Evolutionary conservation across 1,140 invertebrate genomes (phyloP), one percentile per base, ranked within the genome.

Genomic region (Eubasilissa regina): DNA sequence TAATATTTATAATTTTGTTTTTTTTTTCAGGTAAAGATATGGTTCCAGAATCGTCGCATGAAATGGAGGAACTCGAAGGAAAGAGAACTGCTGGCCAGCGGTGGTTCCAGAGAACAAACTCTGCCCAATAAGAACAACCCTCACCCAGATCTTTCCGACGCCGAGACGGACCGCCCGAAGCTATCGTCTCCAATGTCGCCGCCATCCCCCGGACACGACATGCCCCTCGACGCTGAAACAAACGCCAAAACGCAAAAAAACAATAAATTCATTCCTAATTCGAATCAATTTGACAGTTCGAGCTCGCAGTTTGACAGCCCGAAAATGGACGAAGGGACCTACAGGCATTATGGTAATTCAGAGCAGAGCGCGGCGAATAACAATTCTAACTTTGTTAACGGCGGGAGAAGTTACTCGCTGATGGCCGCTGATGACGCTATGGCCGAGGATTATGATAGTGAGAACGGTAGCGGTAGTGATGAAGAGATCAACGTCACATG

Each of bases 51-150:
- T 86, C 92, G 97, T 0, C 92, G 97, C 66, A 98, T 98, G 96
- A 98, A 98, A 87, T 98, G 97, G 97, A 91, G 98, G 9, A 99
- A 99, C 87, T 98, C 96, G 9, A 99, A 99, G 88, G 98, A 99
- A 86, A 90, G 97, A 15, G 97, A 99, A 88, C 90, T 99, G 0
- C 88, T 99, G 58, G 97, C 97, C 4, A 94, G 92, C 17, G 97
- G 97, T 0, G 97, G 97, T 4, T 97, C 95, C 9, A 90, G 97
- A 17, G 97, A 99, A 85, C 97, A 98, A 86, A 98, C 97, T 0
- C 89, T 99, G 35, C 97, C 97, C 0, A 98, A 97, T 86, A 98
- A 98, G 87, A 98, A 98, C 90, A 99, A 99, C 87, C 97, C 97
- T 0, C 96, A 98, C 89, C 97, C 97, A 0, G 97, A 99, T 86